Percentiles rank a stretch among this genome's conserved stretches.
phyloP scores from a whole-genome alignment of 2,113 vertebrate species.

The Petromus typicus region DNA sequence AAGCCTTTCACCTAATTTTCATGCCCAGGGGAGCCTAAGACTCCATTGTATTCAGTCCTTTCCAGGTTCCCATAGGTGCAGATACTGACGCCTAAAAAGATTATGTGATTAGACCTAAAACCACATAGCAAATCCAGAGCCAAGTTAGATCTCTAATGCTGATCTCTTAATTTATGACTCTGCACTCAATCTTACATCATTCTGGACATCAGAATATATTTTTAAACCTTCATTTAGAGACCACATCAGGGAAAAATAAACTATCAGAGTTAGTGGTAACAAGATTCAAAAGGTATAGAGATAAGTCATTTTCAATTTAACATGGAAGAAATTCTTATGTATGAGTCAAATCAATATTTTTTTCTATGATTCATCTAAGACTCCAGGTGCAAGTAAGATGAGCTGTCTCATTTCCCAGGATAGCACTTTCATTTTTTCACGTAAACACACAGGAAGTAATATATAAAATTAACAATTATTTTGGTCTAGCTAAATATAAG shows the following conservation, averaged over 20 bases:
- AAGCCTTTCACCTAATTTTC: not conserved
- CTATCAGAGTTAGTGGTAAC: not conserved
- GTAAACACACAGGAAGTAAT: slow-evolving; percentile 10
- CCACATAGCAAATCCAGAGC: not conserved
- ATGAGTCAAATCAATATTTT: slow-evolving; percentile 58
- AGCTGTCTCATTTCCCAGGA: slow-evolving; percentile 39
- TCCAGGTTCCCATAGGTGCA: not conserved
- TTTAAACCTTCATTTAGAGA: slow-evolving; percentile 51
- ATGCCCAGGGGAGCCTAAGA: not conserved
- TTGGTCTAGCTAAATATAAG: slow-evolving; percentile 16
- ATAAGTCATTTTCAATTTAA: slow-evolving; percentile 45
- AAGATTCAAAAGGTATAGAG: slow-evolving; percentile 8
- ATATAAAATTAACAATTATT: slow-evolving; percentile 45
- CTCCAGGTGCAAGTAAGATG: slow-evolving; percentile 25
- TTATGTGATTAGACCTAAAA: slow-evolving; percentile 50
- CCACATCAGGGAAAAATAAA: slow-evolving; percentile 39
- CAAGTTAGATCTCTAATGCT: not conserved
- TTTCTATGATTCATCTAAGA: slow-evolving; percentile 62
- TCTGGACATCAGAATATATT: not conserved
- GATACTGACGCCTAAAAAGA: not conserved
- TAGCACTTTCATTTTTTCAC: slow-evolving; percentile 23
- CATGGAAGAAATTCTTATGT: slow-evolving; percentile 26
- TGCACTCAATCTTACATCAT: slow-evolving; percentile 6
- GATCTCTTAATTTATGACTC: slow-evolving; percentile 47
- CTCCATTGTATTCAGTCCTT: not conserved